phyloP scores from a whole-genome alignment of 2,113 vertebrate genomes.

The Prinia subflava region DNA sequence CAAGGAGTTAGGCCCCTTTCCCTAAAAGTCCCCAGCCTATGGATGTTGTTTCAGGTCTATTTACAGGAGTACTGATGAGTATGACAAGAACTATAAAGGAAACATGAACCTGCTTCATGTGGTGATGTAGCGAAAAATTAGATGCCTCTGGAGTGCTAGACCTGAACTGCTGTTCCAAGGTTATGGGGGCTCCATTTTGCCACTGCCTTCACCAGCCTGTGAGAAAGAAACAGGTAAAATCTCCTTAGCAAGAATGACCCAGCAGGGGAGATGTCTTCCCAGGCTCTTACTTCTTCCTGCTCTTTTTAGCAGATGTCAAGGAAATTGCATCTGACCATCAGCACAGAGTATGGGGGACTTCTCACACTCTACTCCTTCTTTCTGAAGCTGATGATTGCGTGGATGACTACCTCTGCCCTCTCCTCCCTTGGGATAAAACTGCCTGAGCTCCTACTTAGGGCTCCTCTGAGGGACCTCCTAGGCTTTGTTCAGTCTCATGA shows the following conservation, averaged over 20 bases:
- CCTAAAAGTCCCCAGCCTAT: neutral
- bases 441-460: neutral
- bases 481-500: neutral
- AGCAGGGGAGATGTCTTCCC: neutral
- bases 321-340: neutral
- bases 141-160: neutral
- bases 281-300: neutral
- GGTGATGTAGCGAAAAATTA: neutral
- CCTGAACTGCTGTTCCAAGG: neutral
- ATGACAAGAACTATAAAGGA: neutral
- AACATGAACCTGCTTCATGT: neutral
- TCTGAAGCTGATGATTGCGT: neutral
- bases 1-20: neutral
- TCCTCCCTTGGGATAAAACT: neutral
- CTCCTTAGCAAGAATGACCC: neutral
- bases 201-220: neutral
- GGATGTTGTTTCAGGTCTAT: neutral
- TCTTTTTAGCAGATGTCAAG: neutral
- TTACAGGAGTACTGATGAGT: constrained; percentile 1
- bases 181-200: neutral
- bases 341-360: neutral
- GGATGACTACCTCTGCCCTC: neutral
- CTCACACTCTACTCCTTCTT: neutral
- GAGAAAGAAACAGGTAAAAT: neutral
- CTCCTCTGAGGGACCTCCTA: neutral